These are phyloP conservation scores for Lepilemur septentrionalis DNA, from an alignment of 2,797 vertebrate species.

Conservation along the genomic window DNA sequence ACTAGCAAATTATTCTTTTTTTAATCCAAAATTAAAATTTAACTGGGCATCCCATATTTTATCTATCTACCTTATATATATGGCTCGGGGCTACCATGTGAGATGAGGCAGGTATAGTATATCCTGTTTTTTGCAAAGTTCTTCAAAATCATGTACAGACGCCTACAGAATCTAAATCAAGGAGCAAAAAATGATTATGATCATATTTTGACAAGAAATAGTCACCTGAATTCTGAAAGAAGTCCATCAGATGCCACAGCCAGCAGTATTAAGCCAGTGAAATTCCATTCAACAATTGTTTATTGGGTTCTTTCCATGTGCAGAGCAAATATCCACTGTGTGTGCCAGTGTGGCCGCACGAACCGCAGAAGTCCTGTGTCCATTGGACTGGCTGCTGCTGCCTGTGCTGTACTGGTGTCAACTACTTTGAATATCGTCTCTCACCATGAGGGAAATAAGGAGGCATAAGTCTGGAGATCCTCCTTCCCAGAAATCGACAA, in stretches of 20 bases:
- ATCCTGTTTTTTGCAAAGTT: conserved; percentile 19
- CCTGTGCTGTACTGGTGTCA: neutral
- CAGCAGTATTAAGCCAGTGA: neutral
- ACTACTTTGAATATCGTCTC: neutral
- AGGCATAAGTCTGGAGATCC: neutral
- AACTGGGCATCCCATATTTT: conserved; percentile 19
- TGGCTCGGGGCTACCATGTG: neutral
- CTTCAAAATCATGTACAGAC: neutral
- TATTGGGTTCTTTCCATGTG: neutral
- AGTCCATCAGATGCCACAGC: neutral
- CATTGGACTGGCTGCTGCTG: neutral
- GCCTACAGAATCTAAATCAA: neutral
- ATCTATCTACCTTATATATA: neutral
- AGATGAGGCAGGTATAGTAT: neutral
- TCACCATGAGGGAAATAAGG: neutral
- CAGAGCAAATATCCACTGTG: neutral
- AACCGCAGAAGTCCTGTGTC: neutral
- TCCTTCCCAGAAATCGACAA: neutral
- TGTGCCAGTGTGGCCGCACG: neutral
- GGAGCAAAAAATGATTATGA: neutral
- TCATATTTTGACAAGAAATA: neutral
- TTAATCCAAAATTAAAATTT: conserved; percentile 32
- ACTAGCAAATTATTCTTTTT: neutral
- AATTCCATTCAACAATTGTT: neutral
- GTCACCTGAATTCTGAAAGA: neutral